These are phyloP conservation scores for Ctenicera cuprea DNA, from an alignment of 2,888 invertebrate genomes.

Conservation along the genomic window DNA sequence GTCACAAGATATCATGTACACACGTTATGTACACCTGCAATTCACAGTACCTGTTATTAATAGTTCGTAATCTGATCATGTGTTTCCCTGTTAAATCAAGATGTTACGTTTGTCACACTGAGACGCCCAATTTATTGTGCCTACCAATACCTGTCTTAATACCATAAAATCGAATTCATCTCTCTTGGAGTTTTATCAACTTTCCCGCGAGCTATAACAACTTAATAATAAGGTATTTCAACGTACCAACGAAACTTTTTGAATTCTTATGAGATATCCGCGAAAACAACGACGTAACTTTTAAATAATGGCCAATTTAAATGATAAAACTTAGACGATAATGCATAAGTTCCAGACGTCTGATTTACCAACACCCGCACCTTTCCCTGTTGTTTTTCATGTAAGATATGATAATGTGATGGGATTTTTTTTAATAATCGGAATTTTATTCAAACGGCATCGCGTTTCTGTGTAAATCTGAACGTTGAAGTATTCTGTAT, in stretches of 20 bases:
- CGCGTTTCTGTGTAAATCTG: slow-evolving; percentile 11
- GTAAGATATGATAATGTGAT: slow-evolving; percentile 22
- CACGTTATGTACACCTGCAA: slow-evolving; percentile 30
- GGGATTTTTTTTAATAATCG: slow-evolving; percentile 22
- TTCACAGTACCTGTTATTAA: slow-evolving; percentile 13
- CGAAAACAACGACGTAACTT: slow-evolving; percentile 36
- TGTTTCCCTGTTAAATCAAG: slow-evolving; percentile 13
- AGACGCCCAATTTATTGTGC: slow-evolving; percentile 5
- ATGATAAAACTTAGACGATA: slow-evolving; percentile 40
- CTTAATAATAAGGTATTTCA: slow-evolving; percentile 12
- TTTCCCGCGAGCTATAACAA: background rate
- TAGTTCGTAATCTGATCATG: slow-evolving; percentile 30
- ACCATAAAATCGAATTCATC: background rate
- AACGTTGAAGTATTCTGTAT: background rate
- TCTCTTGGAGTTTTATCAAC: slow-evolving; percentile 15
- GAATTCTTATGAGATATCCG: slow-evolving; percentile 36
- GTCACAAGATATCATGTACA: slow-evolving; percentile 28
- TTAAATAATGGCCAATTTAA: slow-evolving; percentile 40
- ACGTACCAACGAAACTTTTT: slow-evolving; percentile 3
- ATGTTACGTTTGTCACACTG: slow-evolving; percentile 21
- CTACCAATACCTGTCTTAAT: background rate
- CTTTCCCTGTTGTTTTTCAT: slow-evolving; percentile 34
- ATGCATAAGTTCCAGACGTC: slow-evolving; percentile 27
- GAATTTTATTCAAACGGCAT: slow-evolving; percentile 18
- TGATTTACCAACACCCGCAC: slow-evolving; percentile 31